phyloP scores from a whole-genome alignment of 2,113 vertebrate genomes.

The Pterocles orientalis region DNA sequence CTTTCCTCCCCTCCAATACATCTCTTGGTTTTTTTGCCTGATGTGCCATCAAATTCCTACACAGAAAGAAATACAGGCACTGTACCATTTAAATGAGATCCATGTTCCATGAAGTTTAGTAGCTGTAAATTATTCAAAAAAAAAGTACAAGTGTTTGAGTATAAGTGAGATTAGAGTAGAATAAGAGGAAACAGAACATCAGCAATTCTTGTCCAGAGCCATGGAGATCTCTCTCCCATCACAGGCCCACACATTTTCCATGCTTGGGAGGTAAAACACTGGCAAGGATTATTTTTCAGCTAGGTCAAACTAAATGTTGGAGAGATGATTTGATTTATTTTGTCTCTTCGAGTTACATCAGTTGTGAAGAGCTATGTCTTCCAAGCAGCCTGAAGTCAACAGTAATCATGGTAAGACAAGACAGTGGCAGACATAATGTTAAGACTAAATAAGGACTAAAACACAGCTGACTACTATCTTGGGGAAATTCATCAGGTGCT shows the following conservation, averaged over 20 bases:
- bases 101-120: not conserved
- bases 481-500: not conserved
- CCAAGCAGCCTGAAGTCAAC: slow-evolving; percentile 38
- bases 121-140: not conserved
- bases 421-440: not conserved
- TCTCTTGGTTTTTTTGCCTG: too few species aligned
- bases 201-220: not conserved
- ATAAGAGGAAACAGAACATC: not conserved
- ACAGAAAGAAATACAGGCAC: not conserved
- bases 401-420: not conserved
- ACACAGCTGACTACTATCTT: not conserved
- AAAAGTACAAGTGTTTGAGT: not conserved
- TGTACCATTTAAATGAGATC: not conserved
- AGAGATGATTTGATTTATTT: slow-evolving; percentile 46
- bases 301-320: slow-evolving; percentile 25
- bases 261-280: slow-evolving; percentile 1
- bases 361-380: not conserved
- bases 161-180: not conserved
- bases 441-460: not conserved
- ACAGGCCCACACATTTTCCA: not conserved
- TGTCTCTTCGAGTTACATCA: slow-evolving; percentile 17
- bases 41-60: not conserved
- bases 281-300: slow-evolving; percentile 39
- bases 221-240: not conserved
- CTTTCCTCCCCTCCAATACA: not conserved